Evolutionary conservation across 2,113 vertebrate species (phyloP), one percentile per base, ranked within the genome.

Genomic region (Sinocyclocheilus anshuiensis): DNA sequence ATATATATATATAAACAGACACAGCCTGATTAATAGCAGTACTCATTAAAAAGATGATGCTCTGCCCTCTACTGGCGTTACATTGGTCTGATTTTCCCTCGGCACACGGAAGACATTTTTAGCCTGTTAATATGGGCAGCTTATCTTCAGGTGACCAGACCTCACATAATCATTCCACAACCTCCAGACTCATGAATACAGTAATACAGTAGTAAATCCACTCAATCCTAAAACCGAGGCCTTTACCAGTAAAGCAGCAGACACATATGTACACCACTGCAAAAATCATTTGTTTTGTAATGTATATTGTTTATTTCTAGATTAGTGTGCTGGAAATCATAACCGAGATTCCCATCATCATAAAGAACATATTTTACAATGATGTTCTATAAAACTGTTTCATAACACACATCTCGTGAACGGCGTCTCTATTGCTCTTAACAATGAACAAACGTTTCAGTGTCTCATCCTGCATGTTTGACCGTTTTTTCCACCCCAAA

Each of bases 381-480:
- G 82, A 18, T 65, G 20, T 55, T 74, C 33, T 74, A 53, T 20
- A 16, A 84, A 84, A 78, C 4, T 16, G 13, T 50, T 75, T 82
- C 61, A 74, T 61, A 77, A 71, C 36, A 69, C 50, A 45, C 48
- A 0, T 78, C 78, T 77, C 33, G 81, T 86, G 50, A 87, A 89
- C 79, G 65, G 42, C 33, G 69, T 33, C 36, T 78, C 84, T 86
- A 77, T 88, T 87, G 74, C 36, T 74, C 26, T 13, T 33, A 85
- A 88, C 87, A 89, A 88, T 84, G 90, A 84, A 84, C 81, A 80
- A 90, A 33, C 78, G 87, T 87, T 78, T 86, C 83, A 65, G 29
- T 75, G 81, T 84, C 48, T 77, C 24, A 15, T 33, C 29, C 75
- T 53, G 42, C 13, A 1, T 2, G 11, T 75, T 24, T 45, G 72